These are phyloP conservation scores for Holcopasites calliopsidis DNA, from an alignment of 1,140 invertebrate species.

Conservation along the genomic window DNA sequence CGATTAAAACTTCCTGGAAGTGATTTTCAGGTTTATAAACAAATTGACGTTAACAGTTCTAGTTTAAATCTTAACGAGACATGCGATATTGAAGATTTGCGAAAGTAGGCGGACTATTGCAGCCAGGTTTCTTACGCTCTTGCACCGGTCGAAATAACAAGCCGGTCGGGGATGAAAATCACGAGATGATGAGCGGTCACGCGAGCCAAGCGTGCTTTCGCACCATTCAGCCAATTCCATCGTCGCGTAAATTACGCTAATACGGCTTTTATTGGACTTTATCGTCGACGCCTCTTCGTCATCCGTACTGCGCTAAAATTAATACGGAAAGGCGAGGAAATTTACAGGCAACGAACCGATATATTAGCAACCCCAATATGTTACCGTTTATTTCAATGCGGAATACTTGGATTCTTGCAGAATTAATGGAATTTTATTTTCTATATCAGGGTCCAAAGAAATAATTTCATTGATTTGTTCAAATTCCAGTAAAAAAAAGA, in stretches of 20 bases:
- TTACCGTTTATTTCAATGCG: background rate
- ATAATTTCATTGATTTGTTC: too few species aligned
- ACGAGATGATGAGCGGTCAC: slow-evolving; percentile 14
- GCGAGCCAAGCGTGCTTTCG: slow-evolving; percentile 19
- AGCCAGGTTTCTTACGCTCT: background rate
- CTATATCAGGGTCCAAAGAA: too few species aligned
- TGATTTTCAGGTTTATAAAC: background rate
- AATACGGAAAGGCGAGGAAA: background rate
- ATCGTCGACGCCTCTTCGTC: background rate
- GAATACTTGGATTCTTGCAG: background rate
- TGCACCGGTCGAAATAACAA: background rate
- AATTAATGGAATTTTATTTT: too few species aligned
- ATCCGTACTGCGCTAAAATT: background rate
- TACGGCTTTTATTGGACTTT: slow-evolving; percentile 2
- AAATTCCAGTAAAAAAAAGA: too few species aligned
- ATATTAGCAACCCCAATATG: too few species aligned
- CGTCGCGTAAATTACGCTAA: slow-evolving; percentile 11
- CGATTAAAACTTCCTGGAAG: too few species aligned
- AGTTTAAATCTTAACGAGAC: background rate
- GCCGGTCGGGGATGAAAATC: slow-evolving; percentile 1
- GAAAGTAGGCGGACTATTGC: background rate
- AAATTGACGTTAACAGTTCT: background rate
- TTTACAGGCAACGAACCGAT: too few species aligned
- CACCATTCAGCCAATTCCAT: background rate
- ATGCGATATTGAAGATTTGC: slow-evolving; percentile 12